phyloP scores from a whole-genome alignment of 1,140 invertebrate species.

The Probaryconus sp. region DNA sequence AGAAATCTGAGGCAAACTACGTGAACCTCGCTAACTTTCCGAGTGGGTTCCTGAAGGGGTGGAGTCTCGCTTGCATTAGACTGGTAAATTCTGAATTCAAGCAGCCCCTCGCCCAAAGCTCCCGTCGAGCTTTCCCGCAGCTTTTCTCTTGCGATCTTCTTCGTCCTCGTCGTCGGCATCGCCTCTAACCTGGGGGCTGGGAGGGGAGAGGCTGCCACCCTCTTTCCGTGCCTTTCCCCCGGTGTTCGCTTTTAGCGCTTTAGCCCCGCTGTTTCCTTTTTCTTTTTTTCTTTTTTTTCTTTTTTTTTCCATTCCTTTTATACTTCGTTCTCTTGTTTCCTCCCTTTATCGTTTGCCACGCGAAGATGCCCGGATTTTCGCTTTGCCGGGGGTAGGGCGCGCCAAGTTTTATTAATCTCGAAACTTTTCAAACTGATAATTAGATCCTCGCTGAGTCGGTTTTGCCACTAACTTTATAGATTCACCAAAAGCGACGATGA shows the following conservation, averaged over 20 bases:
- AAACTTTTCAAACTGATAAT: slow-evolving; percentile 76
- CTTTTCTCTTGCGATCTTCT: slow-evolving; percentile 10
- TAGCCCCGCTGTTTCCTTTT: not conserved
- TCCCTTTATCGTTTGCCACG: slow-evolving; percentile 21
- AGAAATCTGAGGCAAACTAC: slow-evolving; percentile 53
- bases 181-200: too few species aligned
- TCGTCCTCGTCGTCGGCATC: slow-evolving; percentile 10
- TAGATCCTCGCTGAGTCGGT: slow-evolving; percentile 68
- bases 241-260: slow-evolving; percentile 27
- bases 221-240: slow-evolving; percentile 12
- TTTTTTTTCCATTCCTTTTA: slow-evolving; percentile 12
- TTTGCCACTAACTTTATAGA: slow-evolving; percentile 53
- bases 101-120: slow-evolving; percentile 26
- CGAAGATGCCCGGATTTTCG: slow-evolving; percentile 63
- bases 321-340: slow-evolving; percentile 10
- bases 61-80: slow-evolving; percentile 67
- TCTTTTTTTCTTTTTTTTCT: slow-evolving; percentile 13
- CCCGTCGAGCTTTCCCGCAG: slow-evolving; percentile 10
- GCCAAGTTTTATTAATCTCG: slow-evolving; percentile 75
- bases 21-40: slow-evolving; percentile 47
- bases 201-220: too few species aligned
- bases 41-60: slow-evolving; percentile 36
- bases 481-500: slow-evolving; percentile 25
- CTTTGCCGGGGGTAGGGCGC: slow-evolving; percentile 55
- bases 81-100: slow-evolving; percentile 69